Evolutionary conservation across 1,140 invertebrate genomes (phyloP).

Genomic region (Panulirus ornatus): DNA sequence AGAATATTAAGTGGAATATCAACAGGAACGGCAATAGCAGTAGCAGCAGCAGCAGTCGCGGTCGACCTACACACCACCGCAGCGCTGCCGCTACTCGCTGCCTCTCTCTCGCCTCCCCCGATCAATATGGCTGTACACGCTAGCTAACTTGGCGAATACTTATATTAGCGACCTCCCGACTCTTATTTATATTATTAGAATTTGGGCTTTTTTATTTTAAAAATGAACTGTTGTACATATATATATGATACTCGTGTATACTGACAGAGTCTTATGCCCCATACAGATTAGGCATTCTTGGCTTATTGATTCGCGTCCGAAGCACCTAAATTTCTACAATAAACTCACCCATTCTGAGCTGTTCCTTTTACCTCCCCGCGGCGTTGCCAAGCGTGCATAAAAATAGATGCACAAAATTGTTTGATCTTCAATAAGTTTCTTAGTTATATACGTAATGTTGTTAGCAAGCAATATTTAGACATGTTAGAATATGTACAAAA

Average conservation of each 20-base stretch:
- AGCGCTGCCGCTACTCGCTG: slow-evolving; percentile 70
- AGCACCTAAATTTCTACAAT: slow-evolving; percentile 74
- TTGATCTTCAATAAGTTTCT: slow-evolving; percentile 69
- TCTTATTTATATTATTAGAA: slow-evolving; percentile 6
- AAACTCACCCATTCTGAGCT: slow-evolving; percentile 74
- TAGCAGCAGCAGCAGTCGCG: slow-evolving; percentile 59
- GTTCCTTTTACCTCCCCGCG: slow-evolving; percentile 74
- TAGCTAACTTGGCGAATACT: slow-evolving; percentile 48
- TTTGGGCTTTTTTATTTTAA: not conserved
- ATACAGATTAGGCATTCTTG: slow-evolving; percentile 25
- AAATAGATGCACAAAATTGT: slow-evolving; percentile 73
- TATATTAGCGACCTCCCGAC: slow-evolving; percentile 58
- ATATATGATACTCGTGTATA: not conserved
- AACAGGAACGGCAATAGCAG: slow-evolving; percentile 29
- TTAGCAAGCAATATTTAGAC: not conserved
- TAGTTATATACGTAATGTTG: slow-evolving; percentile 34
- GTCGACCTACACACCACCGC: slow-evolving; percentile 67
- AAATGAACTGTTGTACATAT: not conserved
- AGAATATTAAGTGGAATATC: slow-evolving; percentile 38
- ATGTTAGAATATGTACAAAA: slow-evolving; percentile 31
- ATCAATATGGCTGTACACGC: slow-evolving; percentile 70
- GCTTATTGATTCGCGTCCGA: slow-evolving; percentile 64
- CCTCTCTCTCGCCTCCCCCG: slow-evolving; percentile 67
- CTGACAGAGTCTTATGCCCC: not conserved
- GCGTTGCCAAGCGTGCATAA: slow-evolving; percentile 73